Evolutionary conservation across 1,140 invertebrate species (phyloP), one percentile per base, ranked within the genome.

Genomic region (Camponotus vicinus): DNA sequence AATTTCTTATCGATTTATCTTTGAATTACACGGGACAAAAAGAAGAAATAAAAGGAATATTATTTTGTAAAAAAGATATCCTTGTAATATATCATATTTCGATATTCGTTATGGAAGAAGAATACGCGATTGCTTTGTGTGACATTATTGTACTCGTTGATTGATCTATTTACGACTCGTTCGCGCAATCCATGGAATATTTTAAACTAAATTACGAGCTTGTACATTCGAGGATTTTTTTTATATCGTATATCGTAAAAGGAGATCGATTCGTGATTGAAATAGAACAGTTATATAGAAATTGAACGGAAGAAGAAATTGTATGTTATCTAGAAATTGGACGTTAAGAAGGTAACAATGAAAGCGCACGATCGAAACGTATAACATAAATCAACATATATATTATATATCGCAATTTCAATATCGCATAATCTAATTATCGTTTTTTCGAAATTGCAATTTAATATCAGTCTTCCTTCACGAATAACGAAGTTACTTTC

Each of bases 181-280:
- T 66, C 27, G 55, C 34, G 66, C 59, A 79, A 63, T 79, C 57
- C 49, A 85, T 76, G 37, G 73, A 52, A 86, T 40, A 66, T 69
- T 71, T 73, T 83, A 83, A 80, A 75, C 59, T 83, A 75, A 86
- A 75, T 83, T 83, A 83, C 67, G 21, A 83, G 45, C 42, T 71
- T 49, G 32, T 83, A 83, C 27, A 2, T 40, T 57, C 45, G 21
- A 59, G 18, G 18, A 82, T 82, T 82, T 45, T 71, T 82, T 45
- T 45, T 11, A 11, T 59, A 57, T 18, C 37, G 6, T 27, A 11
- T 49, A 49, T n/a, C 15, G 13, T 6, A 13, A n/a, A 27, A 21
- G 27, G 15, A 27, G 7, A 37, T 71, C 27, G 37, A 59, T 82
- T 21, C 6, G 11, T 18, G 32, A 15, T 3, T 45, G 1, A 11